Evolutionary conservation across 2,113 vertebrate genomes (phyloP).

Genomic region (Prunella fulvescens): DNA sequence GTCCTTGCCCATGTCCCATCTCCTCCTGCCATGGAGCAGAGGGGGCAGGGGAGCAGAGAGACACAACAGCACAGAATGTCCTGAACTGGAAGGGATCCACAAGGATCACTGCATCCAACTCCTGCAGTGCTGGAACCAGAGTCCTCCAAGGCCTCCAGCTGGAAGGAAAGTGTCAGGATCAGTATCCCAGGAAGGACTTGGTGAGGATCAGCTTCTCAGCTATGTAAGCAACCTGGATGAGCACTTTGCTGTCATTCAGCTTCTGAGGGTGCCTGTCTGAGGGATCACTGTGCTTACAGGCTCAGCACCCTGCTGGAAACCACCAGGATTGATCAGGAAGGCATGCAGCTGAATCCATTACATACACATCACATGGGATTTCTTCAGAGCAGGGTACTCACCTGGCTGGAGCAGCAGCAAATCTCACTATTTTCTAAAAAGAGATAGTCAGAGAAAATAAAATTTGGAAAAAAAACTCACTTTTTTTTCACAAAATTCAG

Average conservation of each 20-base stretch:
- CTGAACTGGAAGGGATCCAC: background rate
- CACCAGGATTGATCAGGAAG: background rate
- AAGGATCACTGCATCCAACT: no score
- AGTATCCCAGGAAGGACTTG: fast-evolving
- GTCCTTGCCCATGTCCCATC: background rate
- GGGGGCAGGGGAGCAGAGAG: fast-evolving
- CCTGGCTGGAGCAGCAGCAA: background rate
- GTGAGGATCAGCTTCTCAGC: background rate
- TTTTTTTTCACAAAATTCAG: background rate
- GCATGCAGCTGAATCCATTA: fast-evolving
- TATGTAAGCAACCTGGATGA: background rate
- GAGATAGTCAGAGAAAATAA: background rate
- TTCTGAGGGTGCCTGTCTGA: background rate
- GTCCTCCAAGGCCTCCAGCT: background rate
- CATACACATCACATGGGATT: fast-evolving
- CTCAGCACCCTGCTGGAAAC: background rate
- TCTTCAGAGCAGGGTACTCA: background rate
- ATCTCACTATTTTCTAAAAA: background rate
- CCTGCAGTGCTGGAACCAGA: background rate
- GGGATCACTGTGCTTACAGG: fast-evolving
- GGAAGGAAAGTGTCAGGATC: background rate
- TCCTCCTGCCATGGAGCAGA: background rate
- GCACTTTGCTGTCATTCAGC: background rate
- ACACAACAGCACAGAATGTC: fast-evolving
- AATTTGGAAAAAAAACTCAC: background rate